phyloP scores from a whole-genome alignment of 1,140 invertebrate species.

The Druon quercuslanigerum region DNA sequence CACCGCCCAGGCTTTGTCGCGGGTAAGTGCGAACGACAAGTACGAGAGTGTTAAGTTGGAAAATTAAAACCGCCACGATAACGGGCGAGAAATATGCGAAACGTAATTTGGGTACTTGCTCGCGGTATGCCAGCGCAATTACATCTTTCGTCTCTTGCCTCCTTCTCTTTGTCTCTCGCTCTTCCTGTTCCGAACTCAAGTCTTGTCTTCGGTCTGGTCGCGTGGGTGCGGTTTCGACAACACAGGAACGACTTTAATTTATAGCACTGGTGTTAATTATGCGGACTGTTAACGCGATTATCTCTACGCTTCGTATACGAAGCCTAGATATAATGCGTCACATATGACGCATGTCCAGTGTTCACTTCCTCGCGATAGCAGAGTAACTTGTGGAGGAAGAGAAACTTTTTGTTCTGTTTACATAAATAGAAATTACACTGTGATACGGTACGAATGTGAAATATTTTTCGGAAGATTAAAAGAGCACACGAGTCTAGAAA shows the following conservation, averaged over 20 bases:
- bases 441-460: not conserved
- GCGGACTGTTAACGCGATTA: constrained; percentile 19
- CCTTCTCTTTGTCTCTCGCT: not conserved
- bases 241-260: constrained; percentile 11
- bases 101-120: constrained; percentile 11
- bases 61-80: constrained; percentile 19
- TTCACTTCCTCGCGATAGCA: constrained; percentile 6
- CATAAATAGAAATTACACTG: not conserved
- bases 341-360: constrained; percentile 1
- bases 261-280: constrained; percentile 23
- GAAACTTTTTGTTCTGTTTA: constrained; percentile 5
- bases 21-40: constrained; percentile 19
- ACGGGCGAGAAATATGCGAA: not conserved
- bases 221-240: constrained; percentile 20
- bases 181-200: not conserved
- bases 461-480: constrained; percentile 1
- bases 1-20: constrained; percentile 5
- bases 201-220: not conserved
- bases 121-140: constrained; percentile 17
- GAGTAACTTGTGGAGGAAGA: not conserved
- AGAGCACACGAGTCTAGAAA: not conserved
- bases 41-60: constrained; percentile 20
- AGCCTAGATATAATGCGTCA: no score
- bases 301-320: constrained; percentile 1
- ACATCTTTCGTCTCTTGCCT: not conserved